Evolutionary conservation across 2,113 vertebrate genomes (phyloP), one percentile per base, ranked within the genome.

Genomic region (Cryptotis parvus): DNA sequence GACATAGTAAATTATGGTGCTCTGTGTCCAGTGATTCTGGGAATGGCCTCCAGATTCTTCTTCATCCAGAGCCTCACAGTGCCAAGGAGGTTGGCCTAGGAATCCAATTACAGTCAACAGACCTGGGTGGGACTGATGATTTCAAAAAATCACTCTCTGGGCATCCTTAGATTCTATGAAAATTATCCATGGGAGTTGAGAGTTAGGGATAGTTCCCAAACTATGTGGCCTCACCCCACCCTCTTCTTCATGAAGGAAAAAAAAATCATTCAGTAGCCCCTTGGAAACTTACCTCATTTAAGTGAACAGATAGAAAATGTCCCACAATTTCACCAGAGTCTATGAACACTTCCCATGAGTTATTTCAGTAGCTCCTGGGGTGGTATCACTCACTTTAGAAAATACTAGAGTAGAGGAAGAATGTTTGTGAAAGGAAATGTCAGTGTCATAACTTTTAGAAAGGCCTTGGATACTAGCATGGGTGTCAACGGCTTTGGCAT

Each of bases 401-500:
- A 14, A 29, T 27, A 29, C 63, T 65, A 14, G 66, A 33, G n/a
- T n/a, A 68, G n/a, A 33, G 37, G 20, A 65, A 84, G 45, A 87
- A 78, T 22, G 11, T 79, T 68, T 49, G 83, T 35, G 55, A 89
- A 89, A 89, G 29, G 68, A 27, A 65, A 65, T 29, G 63, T 29
- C 63, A 65, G 45, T 29, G 18, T n/a, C 43, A 24, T 61, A 77
- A 29, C 20, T 43, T 87, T 92, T 73, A 79, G 66, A 45, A 90
- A 84, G 35, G 78, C 65, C 85, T 83, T 76, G 77, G 80, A 90
- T 78, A 73, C 37, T 27, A 94, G 43, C 55, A 29, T 26, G 37
- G 58, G 29, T 80, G 66, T 94, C 76, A 93, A 77, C 35, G 58
- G n/a, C 74, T 87, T 86, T 90, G 63, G 52, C 41, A n/a, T 86